A percentile compares a stretch with the other conserved stretches of the same genome.
These are phyloP conservation scores for Gymnogyps californianus DNA, from an alignment of 2,113 vertebrate species.

Conservation along the genomic window DNA sequence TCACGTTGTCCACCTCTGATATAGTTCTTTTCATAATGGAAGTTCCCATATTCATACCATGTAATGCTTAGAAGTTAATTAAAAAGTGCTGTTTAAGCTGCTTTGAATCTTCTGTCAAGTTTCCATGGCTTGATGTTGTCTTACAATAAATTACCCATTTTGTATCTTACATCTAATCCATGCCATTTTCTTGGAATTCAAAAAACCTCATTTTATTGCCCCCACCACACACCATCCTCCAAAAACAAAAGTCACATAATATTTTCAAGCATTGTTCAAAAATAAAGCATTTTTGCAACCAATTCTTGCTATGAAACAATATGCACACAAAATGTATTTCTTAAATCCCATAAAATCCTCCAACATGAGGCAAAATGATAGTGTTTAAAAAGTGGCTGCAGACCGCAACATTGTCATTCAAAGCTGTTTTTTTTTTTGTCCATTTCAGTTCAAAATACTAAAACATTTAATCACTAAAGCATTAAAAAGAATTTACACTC, in stretches of 20 bases:
- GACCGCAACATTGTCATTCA: constrained; percentile 76
- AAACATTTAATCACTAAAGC: constrained; percentile 89
- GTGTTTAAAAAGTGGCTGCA: constrained; percentile 78
- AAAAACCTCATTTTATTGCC: constrained; percentile 88
- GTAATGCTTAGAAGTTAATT: constrained; percentile 79
- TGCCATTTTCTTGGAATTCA: constrained; percentile 89
- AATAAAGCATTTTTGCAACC: constrained; percentile 92
- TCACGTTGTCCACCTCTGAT: constrained; percentile 73
- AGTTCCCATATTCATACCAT: constrained; percentile 74
- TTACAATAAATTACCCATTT: constrained; percentile 88
- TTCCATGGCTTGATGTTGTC: constrained; percentile 97
- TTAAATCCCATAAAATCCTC: constrained; percentile 86
- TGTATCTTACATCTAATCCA: constrained; percentile 79
- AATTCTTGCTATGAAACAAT: constrained; percentile 91
- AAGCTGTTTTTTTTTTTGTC: constrained; percentile 78
- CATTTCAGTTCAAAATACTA: constrained; percentile 86
- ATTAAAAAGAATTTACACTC: constrained; percentile 90
- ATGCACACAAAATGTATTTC: constrained; percentile 87
- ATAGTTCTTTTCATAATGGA: constrained; percentile 74
- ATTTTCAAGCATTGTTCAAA: constrained; percentile 93
- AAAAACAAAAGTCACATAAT: constrained; percentile 86
- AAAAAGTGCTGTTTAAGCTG: constrained; percentile 84
- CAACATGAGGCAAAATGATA: constrained; percentile 81
- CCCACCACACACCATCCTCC: constrained; percentile 87
- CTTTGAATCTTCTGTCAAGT: constrained; percentile 91